phyloP scores from a whole-genome alignment of 2,113 vertebrate species.

The Clinocottus analis region DNA sequence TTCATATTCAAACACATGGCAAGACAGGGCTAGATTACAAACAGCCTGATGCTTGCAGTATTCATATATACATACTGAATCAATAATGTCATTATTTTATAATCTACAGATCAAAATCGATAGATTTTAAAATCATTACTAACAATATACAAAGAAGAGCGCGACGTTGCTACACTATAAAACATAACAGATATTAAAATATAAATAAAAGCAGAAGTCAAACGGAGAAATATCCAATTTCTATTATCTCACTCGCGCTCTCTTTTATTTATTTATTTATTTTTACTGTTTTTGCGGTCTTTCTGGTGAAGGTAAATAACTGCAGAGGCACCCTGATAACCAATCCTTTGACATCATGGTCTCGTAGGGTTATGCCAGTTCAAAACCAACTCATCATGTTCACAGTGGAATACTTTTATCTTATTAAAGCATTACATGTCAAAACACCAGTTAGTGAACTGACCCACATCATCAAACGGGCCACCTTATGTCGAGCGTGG shows the following conservation, averaged over 20 bases:
- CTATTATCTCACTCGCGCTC: neutral
- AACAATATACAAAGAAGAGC: neutral
- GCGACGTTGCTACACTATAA: neutral
- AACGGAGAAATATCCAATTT: neutral
- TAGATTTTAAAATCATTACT: neutral
- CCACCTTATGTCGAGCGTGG: constrained; percentile 46
- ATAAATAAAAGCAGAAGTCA: neutral
- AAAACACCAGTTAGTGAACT: constrained; percentile 20
- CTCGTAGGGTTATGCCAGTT: constrained; percentile 22
- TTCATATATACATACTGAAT: no score
- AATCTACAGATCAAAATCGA: no score
- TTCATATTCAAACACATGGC: constrained; percentile 6
- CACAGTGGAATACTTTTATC: neutral
- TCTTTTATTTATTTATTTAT: no score
- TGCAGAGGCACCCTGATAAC: constrained; percentile 8
- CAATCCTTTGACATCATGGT: constrained; percentile 16
- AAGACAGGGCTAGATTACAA: neutral
- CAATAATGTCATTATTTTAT: no score
- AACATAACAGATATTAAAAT: constrained; percentile 4
- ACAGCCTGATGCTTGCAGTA: neutral
- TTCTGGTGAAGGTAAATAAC: constrained; percentile 3
- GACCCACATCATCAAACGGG: constrained; percentile 41
- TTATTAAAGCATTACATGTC: constrained; percentile 3
- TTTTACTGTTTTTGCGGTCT: neutral
- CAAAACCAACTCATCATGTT: constrained; percentile 6